Evolutionary conservation across 2,113 vertebrate genomes (phyloP), one percentile per base, ranked within the genome.

Genomic region (Numenius arquata): DNA sequence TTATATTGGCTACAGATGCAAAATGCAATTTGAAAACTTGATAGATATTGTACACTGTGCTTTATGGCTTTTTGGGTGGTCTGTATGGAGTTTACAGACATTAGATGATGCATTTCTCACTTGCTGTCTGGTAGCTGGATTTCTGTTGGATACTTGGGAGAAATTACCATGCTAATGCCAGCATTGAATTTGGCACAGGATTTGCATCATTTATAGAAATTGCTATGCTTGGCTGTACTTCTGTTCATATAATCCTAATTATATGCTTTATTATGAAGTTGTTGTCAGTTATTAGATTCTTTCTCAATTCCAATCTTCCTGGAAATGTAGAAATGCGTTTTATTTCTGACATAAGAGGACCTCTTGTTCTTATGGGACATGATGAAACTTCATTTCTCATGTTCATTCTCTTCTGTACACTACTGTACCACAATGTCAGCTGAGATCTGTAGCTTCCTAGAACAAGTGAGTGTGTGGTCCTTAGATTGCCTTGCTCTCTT

Each of bases 151-250:
- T 86, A 62, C 62, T 85, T 94, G 15, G 23, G 86, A 81, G 93
- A 93, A 90, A 85, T 75, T 91, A 90, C 68, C 71, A 11, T 80
- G 59, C 73, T 95, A 73, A 88, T 88, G 40, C 68, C 78, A 92
- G 45, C 77, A 30, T 27, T 85, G 83, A 84, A 77, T 93, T 96
- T 95, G 95, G 93, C 92, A 84, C 38, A 41, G 62, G 72, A 77
- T 93, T 85, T 85, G n/a, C 85, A 91, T 94, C 43, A 88, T 89
- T 95, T 95, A 71, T 68, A 66, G 62, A 72, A 74, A 74, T 61
- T 65, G 40, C n/a, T 95, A 63, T 96, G 68, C 74, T 96, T 95
- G 76, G 82, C 85, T 89, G 50, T 89, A 82, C 87, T 95, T 96
- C 80, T 93, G 61, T 88, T 96, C 85, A 38, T 90, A 36, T 88